A percentile compares a stretch with the other conserved stretches of the same genome.
Evolutionary conservation across 2,113 vertebrate genomes (phyloP).

Genomic region (Mungos mungo): DNA sequence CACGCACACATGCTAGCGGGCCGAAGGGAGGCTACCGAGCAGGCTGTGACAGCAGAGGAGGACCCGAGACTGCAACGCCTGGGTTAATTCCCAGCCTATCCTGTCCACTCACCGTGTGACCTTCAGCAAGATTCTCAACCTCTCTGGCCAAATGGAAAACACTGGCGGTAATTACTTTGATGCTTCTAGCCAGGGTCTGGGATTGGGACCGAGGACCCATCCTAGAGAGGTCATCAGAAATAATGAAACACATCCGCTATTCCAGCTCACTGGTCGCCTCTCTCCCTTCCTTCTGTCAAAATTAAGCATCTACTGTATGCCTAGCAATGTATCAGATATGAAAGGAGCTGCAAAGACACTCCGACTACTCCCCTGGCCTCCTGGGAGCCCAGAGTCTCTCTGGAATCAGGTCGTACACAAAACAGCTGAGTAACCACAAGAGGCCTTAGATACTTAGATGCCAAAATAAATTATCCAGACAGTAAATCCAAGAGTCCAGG

Average conservation of each 20-base stretch:
- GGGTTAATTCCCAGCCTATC: neutral
- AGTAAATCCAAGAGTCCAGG: neutral
- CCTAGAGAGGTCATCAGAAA: neutral
- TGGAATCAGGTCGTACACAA: constrained; percentile 45
- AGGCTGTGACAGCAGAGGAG: neutral
- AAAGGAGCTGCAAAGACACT: neutral
- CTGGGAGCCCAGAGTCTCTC: constrained; percentile 16
- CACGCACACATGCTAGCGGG: too few relatives aligned
- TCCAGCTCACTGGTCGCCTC: neutral
- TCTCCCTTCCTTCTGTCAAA: neutral
- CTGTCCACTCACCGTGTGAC: neutral
- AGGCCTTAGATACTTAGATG: constrained; percentile 9
- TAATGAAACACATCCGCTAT: neutral
- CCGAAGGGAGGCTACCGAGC: neutral
- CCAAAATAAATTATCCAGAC: constrained; percentile 48
- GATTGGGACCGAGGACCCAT: neutral
- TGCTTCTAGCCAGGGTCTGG: neutral
- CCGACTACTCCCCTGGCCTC: neutral
- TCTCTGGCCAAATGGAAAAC: constrained; percentile 8
- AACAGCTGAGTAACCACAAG: constrained; percentile 49
- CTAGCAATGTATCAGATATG: neutral
- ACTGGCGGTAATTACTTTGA: neutral
- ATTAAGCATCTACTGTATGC: neutral
- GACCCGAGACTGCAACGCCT: neutral
- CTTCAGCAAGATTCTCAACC: neutral